phyloP scores from a whole-genome alignment of 2,797 vertebrate species.

The Myotis findleyi region DNA sequence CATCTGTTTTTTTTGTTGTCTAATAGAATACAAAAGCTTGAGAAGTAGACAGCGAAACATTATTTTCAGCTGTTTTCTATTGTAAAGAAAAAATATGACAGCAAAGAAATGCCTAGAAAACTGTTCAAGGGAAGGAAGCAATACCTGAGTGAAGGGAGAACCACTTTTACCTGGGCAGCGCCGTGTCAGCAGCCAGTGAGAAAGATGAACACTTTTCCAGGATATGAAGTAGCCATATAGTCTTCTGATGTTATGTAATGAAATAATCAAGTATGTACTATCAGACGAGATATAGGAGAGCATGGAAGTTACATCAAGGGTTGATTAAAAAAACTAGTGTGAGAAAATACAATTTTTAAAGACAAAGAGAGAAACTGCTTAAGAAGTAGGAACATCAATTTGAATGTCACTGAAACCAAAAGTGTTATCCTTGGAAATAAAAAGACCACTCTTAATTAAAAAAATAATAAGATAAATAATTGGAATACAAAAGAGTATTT shows the following conservation, averaged over 20 bases:
- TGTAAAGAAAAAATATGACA: constrained; percentile 27
- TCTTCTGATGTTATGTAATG: background rate
- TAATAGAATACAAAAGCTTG: background rate
- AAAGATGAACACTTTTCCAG: background rate
- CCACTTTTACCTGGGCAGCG: background rate
- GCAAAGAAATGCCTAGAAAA: constrained; percentile 56
- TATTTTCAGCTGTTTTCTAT: constrained; percentile 51
- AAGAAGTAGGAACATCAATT: background rate
- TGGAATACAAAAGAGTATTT: background rate
- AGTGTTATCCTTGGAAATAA: background rate
- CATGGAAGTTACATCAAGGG: background rate
- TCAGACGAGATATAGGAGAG: constrained; percentile 14
- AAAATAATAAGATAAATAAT: background rate
- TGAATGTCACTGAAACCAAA: constrained; percentile 14
- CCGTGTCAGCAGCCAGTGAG: background rate
- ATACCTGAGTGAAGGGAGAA: constrained; percentile 28
- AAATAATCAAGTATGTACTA: constrained; percentile 24
- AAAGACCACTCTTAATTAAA: background rate
- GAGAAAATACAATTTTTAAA: background rate
- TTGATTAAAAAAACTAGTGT: constrained; percentile 24
- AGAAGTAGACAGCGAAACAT: constrained; percentile 37
- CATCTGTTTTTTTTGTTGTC: background rate
- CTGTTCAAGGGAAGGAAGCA: constrained; percentile 1
- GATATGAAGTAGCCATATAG: background rate
- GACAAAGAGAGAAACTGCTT: background rate